These are phyloP conservation scores for Drosophila sordidula DNA, from an alignment of 2,888 invertebrate species.

Conservation along the genomic window DNA sequence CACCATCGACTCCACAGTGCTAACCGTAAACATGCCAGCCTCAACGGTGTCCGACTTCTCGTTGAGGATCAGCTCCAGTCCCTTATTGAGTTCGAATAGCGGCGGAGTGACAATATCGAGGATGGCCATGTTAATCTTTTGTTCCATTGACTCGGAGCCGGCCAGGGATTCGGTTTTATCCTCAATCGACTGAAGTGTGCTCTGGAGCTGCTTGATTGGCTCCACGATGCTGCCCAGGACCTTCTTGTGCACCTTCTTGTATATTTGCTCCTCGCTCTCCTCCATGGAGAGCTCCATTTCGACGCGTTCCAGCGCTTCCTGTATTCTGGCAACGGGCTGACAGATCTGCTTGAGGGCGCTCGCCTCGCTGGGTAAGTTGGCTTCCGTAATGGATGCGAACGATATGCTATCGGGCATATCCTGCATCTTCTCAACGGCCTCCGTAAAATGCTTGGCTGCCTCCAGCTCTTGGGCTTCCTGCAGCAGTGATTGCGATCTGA, in stretches of 20 bases:
- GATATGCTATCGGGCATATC: conserved; percentile 79
- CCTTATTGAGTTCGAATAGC: conserved; percentile 87
- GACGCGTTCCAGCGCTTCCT: conserved; percentile 84
- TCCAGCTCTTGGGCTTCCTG: conserved; percentile 86
- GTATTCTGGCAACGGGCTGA: conserved; percentile 85
- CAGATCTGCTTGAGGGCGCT: conserved; percentile 82
- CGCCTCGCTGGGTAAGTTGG: conserved; percentile 83
- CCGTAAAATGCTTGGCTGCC: conserved; percentile 84
- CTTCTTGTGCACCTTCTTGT: conserved; percentile 82
- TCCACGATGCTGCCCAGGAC: conserved; percentile 81
- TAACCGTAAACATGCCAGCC: conserved; percentile 84
- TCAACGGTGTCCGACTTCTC: conserved; percentile 78
- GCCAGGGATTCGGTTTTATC: conserved; percentile 72
- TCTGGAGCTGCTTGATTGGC: conserved; percentile 81
- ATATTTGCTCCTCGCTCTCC: conserved; percentile 82
- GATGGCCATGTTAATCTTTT: conserved; percentile 87
- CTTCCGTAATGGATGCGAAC: conserved; percentile 81
- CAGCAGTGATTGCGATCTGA: conserved; percentile 86
- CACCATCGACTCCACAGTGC: conserved; percentile 85
- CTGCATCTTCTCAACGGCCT: conserved; percentile 84
- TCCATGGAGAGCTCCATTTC: conserved; percentile 84
- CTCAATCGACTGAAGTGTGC: conserved; percentile 78
- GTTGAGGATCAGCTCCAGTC: conserved; percentile 86
- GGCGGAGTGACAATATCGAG: conserved; percentile 88
- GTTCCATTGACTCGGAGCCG: conserved; percentile 81